A percentile compares a stretch with the other conserved stretches of the same genome.
Conservation (phyloP, 2,797 vertebrate species). For the Sebastes wilsoni region DNA sequence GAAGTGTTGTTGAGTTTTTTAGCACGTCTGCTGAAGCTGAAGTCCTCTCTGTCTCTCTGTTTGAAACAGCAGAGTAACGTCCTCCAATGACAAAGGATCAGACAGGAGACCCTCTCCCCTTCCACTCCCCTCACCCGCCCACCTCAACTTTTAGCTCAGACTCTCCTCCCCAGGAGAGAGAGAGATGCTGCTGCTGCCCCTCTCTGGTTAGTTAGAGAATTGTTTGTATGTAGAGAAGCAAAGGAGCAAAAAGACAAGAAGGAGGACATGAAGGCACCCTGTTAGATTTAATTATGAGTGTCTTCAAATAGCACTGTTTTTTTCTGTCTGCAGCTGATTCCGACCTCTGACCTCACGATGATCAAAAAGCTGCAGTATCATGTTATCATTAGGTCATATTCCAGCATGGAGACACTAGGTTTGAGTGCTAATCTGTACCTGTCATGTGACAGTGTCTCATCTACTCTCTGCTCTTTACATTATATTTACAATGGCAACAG, state of each 20-base stretch:
- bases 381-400: conserved; percentile 20
- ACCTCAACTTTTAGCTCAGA: conserved; percentile 55
- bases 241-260: neutral
- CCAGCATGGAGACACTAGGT: neutral
- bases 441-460: conserved; percentile 4
- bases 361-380: conserved; percentile 42
- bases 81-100: conserved; percentile 80
- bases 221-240: neutral
- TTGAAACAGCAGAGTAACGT: conserved; percentile 48
- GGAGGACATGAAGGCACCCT: neutral
- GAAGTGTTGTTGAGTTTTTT: neutral
- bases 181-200: conserved; percentile 45
- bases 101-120: conserved; percentile 60
- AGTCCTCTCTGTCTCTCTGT: conserved; percentile 2
- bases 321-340: neutral
- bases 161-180: conserved; percentile 47
- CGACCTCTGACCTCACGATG: conserved; percentile 27
- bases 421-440: neutral
- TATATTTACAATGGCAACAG: neutral
- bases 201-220: conserved; percentile 38
- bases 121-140: conserved; percentile 36
- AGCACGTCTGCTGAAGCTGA: conserved; percentile 10
- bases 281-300: neutral
- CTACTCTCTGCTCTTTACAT: neutral
- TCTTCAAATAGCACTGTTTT: neutral